These are phyloP conservation scores for Drosophila affinis DNA, from an alignment of 2,888 invertebrate species.

Conservation along the genomic window DNA sequence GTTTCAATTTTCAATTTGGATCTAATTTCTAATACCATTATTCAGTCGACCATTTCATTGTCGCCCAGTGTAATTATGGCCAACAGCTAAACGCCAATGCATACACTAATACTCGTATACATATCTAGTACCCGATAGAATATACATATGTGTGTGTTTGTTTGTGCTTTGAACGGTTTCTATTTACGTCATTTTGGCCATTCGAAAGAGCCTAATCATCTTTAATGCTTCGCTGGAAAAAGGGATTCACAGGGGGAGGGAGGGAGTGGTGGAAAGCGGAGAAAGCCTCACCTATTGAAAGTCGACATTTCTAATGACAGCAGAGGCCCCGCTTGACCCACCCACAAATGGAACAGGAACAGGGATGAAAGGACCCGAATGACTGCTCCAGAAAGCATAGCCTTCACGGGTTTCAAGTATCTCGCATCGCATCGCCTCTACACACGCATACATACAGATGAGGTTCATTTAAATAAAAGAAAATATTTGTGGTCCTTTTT, in stretches of 20 bases:
- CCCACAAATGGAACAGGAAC: constrained; percentile 16
- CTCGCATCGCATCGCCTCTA: constrained; percentile 27
- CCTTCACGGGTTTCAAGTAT: constrained; percentile 73
- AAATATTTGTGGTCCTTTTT: constrained; percentile 73
- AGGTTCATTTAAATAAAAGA: constrained; percentile 78
- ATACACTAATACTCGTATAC: not conserved
- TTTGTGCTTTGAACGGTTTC: constrained; percentile 38
- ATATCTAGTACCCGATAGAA: not conserved
- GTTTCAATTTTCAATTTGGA: constrained; percentile 39
- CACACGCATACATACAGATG: constrained; percentile 49
- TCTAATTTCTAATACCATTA: constrained; percentile 49
- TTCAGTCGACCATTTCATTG: constrained; percentile 62
- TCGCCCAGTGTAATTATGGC: constrained; percentile 66
- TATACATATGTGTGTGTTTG: constrained; percentile 8
- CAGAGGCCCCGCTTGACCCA: constrained; percentile 3
- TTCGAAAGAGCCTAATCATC: constrained; percentile 75
- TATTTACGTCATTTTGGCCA: constrained; percentile 59
- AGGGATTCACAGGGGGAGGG: constrained; percentile 27
- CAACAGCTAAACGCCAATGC: constrained; percentile 36
- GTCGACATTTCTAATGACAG: constrained; percentile 66
- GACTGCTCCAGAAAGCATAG: constrained; percentile 46
- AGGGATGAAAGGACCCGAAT: constrained; percentile 14
- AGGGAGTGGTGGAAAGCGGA: not conserved
- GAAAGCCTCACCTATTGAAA: constrained; percentile 66
- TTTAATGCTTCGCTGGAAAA: constrained; percentile 57